Evolutionary conservation across 2,113 vertebrate species (phyloP), one percentile per base, ranked within the genome.

Genomic region (Hypomesus transpacificus): DNA sequence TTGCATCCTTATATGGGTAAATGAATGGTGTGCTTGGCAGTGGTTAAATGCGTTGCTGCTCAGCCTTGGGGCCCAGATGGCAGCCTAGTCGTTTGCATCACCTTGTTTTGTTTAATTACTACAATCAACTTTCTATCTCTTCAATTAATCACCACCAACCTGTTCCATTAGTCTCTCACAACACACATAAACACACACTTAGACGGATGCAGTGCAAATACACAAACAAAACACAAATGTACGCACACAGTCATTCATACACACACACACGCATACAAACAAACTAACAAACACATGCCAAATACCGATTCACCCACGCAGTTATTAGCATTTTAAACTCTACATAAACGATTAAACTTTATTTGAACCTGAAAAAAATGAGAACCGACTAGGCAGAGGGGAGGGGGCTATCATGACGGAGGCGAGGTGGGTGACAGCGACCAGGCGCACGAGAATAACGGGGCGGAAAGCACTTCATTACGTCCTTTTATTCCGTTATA

Each of bases 61-160:
- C 92, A 91, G 93, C 93, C 91, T 91, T 92, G 89, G 93, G 94
- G 89, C 92, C 94, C 96, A 98, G 95, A 98, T 97, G 95, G 96
- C 93, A 91, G 93, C 92, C 89, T 92, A 95, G 95, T 96, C 95
- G 94, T 96, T 97, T 96, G 95, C 94, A 95, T 96, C 95, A 96
- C 95, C 95, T 96, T 98, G 95, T 96, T 97, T 95, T 95, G 94
- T 94, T 96, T 97, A 98, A 98, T 98, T 96, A 96, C 95, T 94
- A 97, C 96, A 96, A 98, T 98, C 95, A 95, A 98, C 96, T 95
- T 93, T 94, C 93, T 94, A 96, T 96, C 96, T 95, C 95, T 92
- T 93, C 95, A 95, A 96, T 98, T 96, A 97, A 98, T 98, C 96
- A 97, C 94, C 94, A 96, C 91, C 94, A 95, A 96, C 95, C 95